phyloP scores from a whole-genome alignment of 2,113 vertebrate genomes.

The Elaphurus davidianus region DNA sequence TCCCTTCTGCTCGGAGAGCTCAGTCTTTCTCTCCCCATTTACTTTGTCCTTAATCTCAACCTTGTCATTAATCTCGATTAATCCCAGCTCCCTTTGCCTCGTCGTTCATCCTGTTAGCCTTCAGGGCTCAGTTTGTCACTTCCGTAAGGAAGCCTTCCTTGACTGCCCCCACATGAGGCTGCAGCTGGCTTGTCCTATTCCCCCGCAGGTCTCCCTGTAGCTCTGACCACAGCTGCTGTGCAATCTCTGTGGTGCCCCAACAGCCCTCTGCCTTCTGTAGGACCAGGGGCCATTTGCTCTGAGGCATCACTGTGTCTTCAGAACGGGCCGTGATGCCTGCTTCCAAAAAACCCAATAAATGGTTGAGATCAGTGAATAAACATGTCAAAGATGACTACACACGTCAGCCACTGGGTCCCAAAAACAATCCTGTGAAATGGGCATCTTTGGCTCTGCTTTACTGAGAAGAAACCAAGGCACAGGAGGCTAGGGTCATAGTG shows the following conservation, averaged over 20 bases:
- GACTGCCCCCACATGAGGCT: not conserved
- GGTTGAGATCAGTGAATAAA: not conserved
- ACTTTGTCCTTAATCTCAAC: not conserved
- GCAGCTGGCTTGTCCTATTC: not conserved
- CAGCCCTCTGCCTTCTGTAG: not conserved
- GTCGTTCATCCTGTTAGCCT: not conserved
- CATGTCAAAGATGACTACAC: not conserved
- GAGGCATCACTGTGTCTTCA: not conserved
- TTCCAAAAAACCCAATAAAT: fast-evolving
- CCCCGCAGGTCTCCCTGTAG: not conserved
- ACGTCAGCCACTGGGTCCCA: not conserved
- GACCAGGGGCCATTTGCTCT: fast-evolving
- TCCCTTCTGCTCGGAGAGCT: not conserved
- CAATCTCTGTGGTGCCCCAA: not conserved
- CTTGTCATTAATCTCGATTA: not conserved
- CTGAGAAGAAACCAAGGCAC: not conserved
- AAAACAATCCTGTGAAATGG: not conserved
- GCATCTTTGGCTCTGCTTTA: not conserved
- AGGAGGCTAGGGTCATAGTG: not conserved
- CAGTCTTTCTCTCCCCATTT: not conserved
- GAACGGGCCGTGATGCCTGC: not conserved
- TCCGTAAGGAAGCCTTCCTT: not conserved
- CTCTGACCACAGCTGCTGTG: not conserved
- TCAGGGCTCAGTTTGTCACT: not conserved
- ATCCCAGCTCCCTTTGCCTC: not conserved